These are phyloP conservation scores for Tragopan temminckii DNA, from an alignment of 2,797 vertebrate genomes.

Conservation along the genomic window DNA sequence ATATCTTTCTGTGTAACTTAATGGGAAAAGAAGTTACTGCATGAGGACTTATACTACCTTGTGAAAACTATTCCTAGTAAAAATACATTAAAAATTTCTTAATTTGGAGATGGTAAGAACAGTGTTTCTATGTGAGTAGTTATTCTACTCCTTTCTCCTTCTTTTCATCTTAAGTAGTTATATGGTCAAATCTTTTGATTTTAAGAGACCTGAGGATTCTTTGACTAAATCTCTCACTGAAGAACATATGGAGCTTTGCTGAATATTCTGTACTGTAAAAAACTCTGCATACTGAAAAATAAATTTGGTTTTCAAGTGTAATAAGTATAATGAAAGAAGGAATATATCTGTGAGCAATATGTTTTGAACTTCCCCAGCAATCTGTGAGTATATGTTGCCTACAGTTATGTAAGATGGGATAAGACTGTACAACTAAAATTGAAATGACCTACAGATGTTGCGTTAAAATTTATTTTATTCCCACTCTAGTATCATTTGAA, in stretches of 20 bases:
- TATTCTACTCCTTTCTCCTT: accelerated
- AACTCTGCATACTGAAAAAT: background rate
- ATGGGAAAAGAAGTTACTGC: background rate
- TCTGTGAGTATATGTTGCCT: background rate
- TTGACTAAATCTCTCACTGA: background rate
- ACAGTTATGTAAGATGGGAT: accelerated
- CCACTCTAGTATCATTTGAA: background rate
- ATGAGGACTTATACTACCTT: background rate
- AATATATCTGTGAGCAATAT: background rate
- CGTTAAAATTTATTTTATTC: background rate
- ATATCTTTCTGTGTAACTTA: background rate
- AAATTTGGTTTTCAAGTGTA: background rate
- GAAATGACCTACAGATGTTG: background rate
- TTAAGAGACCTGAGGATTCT: background rate
- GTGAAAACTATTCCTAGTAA: background rate
- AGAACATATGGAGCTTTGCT: background rate
- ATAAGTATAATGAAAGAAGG: background rate
- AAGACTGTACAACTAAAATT: background rate
- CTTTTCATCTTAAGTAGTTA: background rate
- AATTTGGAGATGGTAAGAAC: background rate
- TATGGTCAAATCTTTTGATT: background rate
- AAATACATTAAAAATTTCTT: accelerated
- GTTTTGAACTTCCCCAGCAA: background rate
- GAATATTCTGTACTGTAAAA: background rate
- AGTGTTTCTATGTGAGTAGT: background rate